Evolutionary conservation across 2,113 vertebrate species (phyloP).

Genomic region (Coracopsis vasa): DNA sequence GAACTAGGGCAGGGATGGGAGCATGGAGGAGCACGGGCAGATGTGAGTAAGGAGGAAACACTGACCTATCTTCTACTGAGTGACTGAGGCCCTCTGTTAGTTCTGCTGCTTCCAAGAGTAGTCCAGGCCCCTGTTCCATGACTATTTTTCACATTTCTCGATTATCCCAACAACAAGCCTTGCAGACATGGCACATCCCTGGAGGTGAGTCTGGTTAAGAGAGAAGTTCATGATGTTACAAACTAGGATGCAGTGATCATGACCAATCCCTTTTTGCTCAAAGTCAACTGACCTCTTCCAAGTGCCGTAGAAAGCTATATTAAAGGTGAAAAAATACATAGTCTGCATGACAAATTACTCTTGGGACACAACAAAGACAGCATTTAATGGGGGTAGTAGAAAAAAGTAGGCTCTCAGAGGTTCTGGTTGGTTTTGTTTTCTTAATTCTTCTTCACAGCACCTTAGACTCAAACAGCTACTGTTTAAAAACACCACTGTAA

Average conservation of each 20-base stretch:
- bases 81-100: neutral
- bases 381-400: neutral
- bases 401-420: neutral
- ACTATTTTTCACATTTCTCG: neutral
- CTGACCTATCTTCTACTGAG: neutral
- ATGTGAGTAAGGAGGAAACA: neutral
- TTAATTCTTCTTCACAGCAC: neutral
- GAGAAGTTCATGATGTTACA: neutral
- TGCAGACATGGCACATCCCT: neutral
- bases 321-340: neutral
- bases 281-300: neutral
- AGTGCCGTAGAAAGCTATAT: neutral
- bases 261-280: neutral
- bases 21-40: neutral
- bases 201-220: neutral
- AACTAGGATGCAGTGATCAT: neutral
- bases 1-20: neutral
- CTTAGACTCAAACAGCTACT: neutral
- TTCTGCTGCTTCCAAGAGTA: neutral
- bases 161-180: neutral
- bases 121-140: neutral
- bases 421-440: neutral
- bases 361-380: neutral
- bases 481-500: neutral
- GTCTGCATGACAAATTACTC: neutral